Evolutionary conservation across 2,113 vertebrate genomes (phyloP).

Genomic region (Periophthalmus modestus): DNA sequence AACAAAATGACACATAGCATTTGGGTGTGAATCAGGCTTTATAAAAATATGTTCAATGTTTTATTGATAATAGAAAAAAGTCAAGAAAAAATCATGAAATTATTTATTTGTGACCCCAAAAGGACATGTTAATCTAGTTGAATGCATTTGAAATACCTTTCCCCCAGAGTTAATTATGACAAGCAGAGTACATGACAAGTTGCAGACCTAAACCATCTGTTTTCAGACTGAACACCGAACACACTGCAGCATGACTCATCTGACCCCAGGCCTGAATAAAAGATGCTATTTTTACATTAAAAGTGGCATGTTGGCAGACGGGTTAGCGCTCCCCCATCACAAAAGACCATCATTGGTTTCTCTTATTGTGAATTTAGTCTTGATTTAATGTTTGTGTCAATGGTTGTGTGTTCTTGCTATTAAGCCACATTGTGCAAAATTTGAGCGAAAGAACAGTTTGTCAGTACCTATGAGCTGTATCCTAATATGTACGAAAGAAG

Average conservation of each 20-base stretch:
- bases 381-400: background rate
- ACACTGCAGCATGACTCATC: slow-evolving; percentile 11
- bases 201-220: slow-evolving; percentile 10
- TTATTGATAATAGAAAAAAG: background rate
- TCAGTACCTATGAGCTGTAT: background rate
- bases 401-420: background rate
- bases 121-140: background rate
- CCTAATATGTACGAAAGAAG: too few species aligned
- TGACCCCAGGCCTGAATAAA: slow-evolving; percentile 9
- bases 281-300: slow-evolving; percentile 13
- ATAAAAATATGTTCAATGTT: background rate
- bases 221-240: slow-evolving; percentile 1
- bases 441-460: background rate
- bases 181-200: slow-evolving; percentile 2
- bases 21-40: background rate
- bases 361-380: background rate
- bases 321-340: background rate
- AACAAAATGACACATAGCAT: background rate
- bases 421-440: background rate
- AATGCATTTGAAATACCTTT: background rate
- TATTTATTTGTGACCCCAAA: background rate
- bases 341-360: slow-evolving; percentile 1
- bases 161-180: background rate
- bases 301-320: slow-evolving; percentile 10
- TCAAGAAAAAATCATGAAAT: too few species aligned